A percentile compares a stretch with the other conserved stretches of the same genome.
Evolutionary conservation across 1,140 invertebrate genomes (phyloP).

Genomic region (Heliconius melpomene): DNA sequence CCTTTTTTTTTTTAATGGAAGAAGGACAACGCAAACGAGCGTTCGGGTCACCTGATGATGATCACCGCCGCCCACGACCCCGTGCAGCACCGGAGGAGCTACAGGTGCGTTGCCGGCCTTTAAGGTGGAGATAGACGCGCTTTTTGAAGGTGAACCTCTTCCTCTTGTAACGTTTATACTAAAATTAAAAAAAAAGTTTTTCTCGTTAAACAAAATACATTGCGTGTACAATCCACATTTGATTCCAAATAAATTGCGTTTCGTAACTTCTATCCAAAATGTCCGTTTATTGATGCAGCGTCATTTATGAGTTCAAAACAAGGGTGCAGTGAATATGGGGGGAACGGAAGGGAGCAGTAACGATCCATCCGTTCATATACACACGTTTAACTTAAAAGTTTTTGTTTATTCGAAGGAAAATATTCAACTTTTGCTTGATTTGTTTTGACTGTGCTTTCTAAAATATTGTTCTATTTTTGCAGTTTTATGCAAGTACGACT

Average conservation of each 20-base stretch:
- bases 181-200: background rate
- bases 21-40: no score
- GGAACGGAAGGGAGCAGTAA: background rate
- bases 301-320: conserved; percentile 19
- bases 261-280: background rate
- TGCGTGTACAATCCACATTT: conserved; percentile 3
- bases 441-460: background rate
- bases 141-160: no score
- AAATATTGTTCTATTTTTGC: background rate
- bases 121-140: no score
- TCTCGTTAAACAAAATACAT: background rate
- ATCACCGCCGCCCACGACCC: no score
- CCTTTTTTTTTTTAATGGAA: no score
- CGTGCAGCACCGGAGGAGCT: no score
- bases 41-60: no score
- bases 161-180: no score
- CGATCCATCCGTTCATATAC: background rate
- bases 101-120: no score
- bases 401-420: background rate
- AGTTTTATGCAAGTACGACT: background rate
- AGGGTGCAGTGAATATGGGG: conserved; percentile 3
- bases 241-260: background rate
- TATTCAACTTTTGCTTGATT: background rate
- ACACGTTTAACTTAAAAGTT: background rate
- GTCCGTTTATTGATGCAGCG: conserved; percentile 17